Base-by-base conservation (phyloP, 2,797 vertebrate genomes). In the Thamnophis elegans region DNA sequence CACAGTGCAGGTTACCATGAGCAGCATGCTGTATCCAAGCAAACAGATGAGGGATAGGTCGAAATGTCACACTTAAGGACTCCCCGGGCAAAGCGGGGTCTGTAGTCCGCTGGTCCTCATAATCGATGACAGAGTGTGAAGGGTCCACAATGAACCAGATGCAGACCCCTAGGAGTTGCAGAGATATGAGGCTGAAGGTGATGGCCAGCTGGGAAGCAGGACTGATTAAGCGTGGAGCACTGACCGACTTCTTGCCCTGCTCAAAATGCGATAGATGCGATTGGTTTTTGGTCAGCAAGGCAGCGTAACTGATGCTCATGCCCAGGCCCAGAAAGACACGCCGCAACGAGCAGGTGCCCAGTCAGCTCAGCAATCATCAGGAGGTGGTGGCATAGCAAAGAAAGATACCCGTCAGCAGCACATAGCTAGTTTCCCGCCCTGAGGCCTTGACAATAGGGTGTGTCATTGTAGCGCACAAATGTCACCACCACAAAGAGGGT, bases 1-100 rank as follows among this genome's bases (percentile, higher is more conserved):
- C 93, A 99, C 99, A n/a, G 99, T 99, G 97, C 99, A 99, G 58
- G 99, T 99, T 97, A 99, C 99, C 99, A 99, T 99, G 92, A 99
- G 98, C 93, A 99, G 98, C 98, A 99, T 99, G 98, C 99, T 99
- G 95, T 99, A 99, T 92, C 99, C 99, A 95, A 99, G 98, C 97
- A 99, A 98, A 96, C 99, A 99, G 97, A 99, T 99, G 93, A 99
- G 98, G 0, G 99, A 99, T 93, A 99, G 98, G 97, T 99, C 99
- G 99, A 99, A 97, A 99, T 99, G 95, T 99, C 99, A 28, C 99
- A 99, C 95, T 99, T 99, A 95, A 99, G 98, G 95, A 99, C 98
- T 0, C 99, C 99, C 87, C 98, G 97, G 94, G 99, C 98, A 94
- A 97, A 98, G 91, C 97, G 97, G 22, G 99, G 95, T 99, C 98